phyloP scores from a whole-genome alignment of 2,113 vertebrate genomes.

The Alosa alosa region DNA sequence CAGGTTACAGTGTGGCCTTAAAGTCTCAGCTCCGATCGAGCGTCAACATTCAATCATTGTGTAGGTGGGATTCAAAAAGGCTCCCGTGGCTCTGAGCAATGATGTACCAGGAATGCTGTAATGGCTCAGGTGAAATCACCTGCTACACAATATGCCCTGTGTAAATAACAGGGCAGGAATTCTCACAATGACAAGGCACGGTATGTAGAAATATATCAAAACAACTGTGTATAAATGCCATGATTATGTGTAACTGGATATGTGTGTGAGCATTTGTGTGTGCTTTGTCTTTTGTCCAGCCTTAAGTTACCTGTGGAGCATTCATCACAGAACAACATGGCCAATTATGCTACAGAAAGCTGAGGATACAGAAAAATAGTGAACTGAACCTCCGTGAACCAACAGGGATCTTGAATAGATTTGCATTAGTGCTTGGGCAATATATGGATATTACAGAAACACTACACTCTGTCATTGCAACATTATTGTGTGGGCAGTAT shows the following conservation, averaged over 20 bases:
- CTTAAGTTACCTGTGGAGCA: conserved; percentile 7
- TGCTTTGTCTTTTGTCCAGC: not conserved
- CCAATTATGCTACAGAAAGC: conserved; percentile 28
- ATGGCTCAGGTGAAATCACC: not conserved
- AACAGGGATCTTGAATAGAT: not conserved
- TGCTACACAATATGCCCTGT: not conserved
- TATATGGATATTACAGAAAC: not conserved
- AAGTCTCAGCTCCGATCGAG: not conserved
- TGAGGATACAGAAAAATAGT: not conserved
- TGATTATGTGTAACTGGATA: not conserved
- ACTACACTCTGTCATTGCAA: not conserved
- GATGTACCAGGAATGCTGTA: not conserved
- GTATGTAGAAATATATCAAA: not conserved
- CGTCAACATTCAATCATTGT: not conserved
- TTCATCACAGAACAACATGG: conserved; percentile 37
- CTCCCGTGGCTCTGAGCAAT: not conserved
- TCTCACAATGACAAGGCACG: not conserved
- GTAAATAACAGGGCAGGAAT: not conserved
- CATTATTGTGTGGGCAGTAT: not conserved
- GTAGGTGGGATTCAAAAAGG: not conserved
- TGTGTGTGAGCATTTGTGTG: not conserved
- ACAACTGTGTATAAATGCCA: not conserved
- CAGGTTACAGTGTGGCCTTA: not conserved
- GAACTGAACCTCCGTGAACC: not conserved
- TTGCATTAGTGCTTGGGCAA: not conserved